phyloP scores from a whole-genome alignment of 1,140 invertebrate species.

The Ctenoplectra terminalis region DNA sequence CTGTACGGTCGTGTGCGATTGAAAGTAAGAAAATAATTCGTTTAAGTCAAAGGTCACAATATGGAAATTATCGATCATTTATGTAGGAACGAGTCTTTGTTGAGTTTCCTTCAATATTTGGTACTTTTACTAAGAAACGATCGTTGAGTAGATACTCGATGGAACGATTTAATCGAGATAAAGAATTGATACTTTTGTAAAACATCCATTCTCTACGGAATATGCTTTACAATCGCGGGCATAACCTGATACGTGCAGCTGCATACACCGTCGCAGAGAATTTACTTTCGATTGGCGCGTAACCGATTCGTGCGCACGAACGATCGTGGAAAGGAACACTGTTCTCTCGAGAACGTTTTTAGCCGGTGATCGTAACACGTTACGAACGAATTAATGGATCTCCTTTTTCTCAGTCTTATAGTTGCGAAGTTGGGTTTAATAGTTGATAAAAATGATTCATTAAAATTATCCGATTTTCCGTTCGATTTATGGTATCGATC shows the following conservation, averaged over 20 bases:
- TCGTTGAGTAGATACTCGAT: too few relatives aligned
- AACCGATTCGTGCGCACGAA: conserved; percentile 45
- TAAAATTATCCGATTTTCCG: neutral
- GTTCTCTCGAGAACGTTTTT: conserved; percentile 29
- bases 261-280: conserved; percentile 40
- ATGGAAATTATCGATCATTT: neutral
- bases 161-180: too few relatives aligned
- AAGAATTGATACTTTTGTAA: neutral
- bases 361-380: neutral
- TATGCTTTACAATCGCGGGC: conserved; percentile 50
- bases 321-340: conserved; percentile 48
- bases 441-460: neutral
- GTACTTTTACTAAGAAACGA: too few relatives aligned
- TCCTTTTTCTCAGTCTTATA: neutral
- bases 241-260: conserved; percentile 30
- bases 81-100: too few relatives aligned
- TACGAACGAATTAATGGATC: conserved; percentile 26
- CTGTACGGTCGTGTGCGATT: too few relatives aligned
- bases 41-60: too few relatives aligned
- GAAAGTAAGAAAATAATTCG: too few relatives aligned
- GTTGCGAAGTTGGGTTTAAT: neutral
- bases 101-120: too few relatives aligned
- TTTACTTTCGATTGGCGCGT: conserved; percentile 66
- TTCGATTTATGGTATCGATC: neutral
- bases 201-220: conserved; percentile 20